Base-by-base conservation (phyloP, 2,113 vertebrate species). In the Proteles cristata region DNA sequence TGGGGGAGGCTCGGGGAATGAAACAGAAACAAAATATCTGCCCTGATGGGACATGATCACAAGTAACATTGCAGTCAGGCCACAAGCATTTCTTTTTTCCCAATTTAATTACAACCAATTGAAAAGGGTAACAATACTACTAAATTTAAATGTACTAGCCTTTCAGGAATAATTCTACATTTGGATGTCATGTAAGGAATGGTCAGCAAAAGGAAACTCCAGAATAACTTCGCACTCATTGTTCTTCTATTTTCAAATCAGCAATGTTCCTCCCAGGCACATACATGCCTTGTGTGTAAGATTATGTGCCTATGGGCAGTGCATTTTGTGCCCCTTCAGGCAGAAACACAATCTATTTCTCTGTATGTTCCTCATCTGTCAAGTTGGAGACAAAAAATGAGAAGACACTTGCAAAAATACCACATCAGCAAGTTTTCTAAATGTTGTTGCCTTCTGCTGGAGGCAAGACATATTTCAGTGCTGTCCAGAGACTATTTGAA, bases 271-370 rank as follows among this genome's bases (percentile, higher is more conserved):
- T 65, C 50, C 43, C 19, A n/a, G n/a, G 11, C 50, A 82, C 7
- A 89, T 4, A 1, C 6, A 25, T 50, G 16, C 10, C 66, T 33
- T 61, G 7, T 39, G 31, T 45, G 11, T 92, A 85, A 43, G 50
- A 82, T 82, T 71, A 35, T 3, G 28, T 61, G 15, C 73, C 82
- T n/a, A 1, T 1, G 5, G 25, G 31, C 58, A 85, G 33, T 71
- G n/a, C 23, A 5, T 48, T 81, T 28, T 90, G 58, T 77, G 84
- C 15, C 35, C 85, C 55, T 94, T 96, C n/a, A 94, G 74, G 76
- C 63, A 94, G 63, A 96, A 98, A 74, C n/a, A n/a, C n/a, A 31
- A 94, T 97, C 33, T 85, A 55, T 95, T 96, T 94, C 17, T 87
- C 73, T 87, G 82, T 15, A 25, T 31, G 12, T 79, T 93, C 66